Base-by-base conservation (phyloP, 92 coral and sea anemone species). In the Montipora capitata region DNA sequence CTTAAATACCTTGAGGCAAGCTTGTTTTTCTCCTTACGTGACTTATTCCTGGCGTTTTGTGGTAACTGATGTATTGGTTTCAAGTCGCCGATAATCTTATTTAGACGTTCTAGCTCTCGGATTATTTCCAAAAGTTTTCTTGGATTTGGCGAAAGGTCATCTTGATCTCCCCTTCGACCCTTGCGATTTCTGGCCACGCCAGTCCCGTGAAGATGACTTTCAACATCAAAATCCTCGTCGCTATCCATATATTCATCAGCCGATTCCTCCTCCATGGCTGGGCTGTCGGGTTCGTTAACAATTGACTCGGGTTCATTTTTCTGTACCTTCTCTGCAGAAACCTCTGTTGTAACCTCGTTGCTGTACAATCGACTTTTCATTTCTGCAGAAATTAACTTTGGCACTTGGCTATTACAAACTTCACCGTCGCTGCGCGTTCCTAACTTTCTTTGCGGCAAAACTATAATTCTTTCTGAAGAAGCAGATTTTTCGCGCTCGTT, bases 21-120 rank as follows among this genome's bases (percentile, higher is more conserved):
- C 79, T 98, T 98, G 92, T 98, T 98, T 88, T 98, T 98, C 91
- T 98, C 99, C 79, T 96, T 98, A 72, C 96, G 94, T 52, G 99
- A 98, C 82, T 94, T 93, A 80, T 95, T 96, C 76, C 99, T 90
- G 10, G 99, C 96, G 84, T 93, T 91, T 54, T 94, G 93, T 17
- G 99, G 99, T 65, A 98, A 89, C 74, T 95, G 94, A 41, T 98
- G 95, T 69, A 98, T 98, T 67, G 99, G 99, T 77, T 96, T 98
- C 49, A 98, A 89, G 63, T 92, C 97, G 3, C 99, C 95, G 45
- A 98, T 98, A 63, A 96, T 84, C 80, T 89, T 93, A 85, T 93
- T 98, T 74, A 98, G 73, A 4, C 98, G 96, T 72, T 98, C 96
- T 43, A 98, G 85, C 83, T 98, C 99, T 40, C 98, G 92, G 64